Percentiles rank a stretch among this genome's conserved stretches.
Conservation (phyloP, 2,113 vertebrate genomes). For the Psittacus erithacus region DNA sequence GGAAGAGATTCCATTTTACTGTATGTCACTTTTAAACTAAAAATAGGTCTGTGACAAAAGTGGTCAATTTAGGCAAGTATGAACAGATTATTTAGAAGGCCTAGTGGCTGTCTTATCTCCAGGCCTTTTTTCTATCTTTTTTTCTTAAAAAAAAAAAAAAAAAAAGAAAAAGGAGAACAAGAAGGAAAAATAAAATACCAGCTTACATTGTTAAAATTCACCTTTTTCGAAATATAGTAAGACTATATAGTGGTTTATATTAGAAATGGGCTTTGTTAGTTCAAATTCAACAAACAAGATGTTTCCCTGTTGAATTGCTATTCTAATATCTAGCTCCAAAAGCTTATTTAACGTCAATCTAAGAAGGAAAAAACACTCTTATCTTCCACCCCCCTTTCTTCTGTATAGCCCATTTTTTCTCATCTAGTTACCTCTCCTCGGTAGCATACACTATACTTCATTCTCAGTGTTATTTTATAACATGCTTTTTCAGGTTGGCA, state of each 20-base stretch:
- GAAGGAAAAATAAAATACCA: not conserved
- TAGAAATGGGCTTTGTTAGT: not conserved
- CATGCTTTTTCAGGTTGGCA: not conserved
- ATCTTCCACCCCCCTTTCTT: rapidly evolving
- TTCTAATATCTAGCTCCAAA: not conserved
- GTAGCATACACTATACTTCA: not conserved
- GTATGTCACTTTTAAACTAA: not conserved
- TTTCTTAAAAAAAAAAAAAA: too few relatives aligned
- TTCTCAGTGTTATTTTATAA: not conserved
- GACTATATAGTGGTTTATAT: not conserved
- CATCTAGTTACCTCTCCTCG: not conserved
- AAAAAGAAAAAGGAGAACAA: not conserved
- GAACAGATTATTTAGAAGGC: not conserved
- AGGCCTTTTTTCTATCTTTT: not conserved
- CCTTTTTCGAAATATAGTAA: not conserved
- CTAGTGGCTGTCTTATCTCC: not conserved
- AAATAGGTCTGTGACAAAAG: not conserved
- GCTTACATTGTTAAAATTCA: not conserved
- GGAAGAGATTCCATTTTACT: not conserved
- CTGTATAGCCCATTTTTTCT: not conserved
- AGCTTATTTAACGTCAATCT: not conserved
- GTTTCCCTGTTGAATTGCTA: not conserved
- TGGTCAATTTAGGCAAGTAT: not conserved
- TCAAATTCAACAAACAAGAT: not conserved
- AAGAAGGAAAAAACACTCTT: not conserved